A percentile compares a stretch with the other conserved stretches of the same genome.
phyloP scores from a whole-genome alignment of 2,888 invertebrate genomes.

The Drosophila falleni region DNA sequence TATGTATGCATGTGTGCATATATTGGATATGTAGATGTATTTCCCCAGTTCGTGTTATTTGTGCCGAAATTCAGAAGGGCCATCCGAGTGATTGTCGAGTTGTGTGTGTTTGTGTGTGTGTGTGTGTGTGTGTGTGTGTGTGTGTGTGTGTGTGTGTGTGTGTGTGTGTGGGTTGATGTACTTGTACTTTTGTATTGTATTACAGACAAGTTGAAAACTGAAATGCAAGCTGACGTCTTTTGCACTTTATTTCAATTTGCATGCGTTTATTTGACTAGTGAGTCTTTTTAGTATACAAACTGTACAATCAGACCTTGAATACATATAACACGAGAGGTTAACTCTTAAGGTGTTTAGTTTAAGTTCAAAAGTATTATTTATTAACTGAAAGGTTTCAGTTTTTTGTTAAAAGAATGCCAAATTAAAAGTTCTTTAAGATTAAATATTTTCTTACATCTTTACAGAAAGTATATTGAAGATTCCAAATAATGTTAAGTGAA shows the following conservation, averaged over 20 bases:
- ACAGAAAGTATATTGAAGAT: no score
- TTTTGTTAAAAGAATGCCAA: not conserved
- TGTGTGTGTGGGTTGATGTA: slow-evolving; percentile 6
- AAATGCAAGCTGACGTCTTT: slow-evolving; percentile 49
- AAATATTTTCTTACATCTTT: no score
- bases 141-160: slow-evolving; percentile 2
- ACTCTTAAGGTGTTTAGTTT: not conserved
- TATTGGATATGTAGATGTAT: slow-evolving; percentile 11
- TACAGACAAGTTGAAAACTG: slow-evolving; percentile 29
- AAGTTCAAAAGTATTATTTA: not conserved
- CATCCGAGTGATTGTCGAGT: slow-evolving; percentile 3
- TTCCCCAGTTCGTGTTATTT: slow-evolving; percentile 19
- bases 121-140: slow-evolving; percentile 4
- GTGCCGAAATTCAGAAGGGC: slow-evolving; percentile 12
- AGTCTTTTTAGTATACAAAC: slow-evolving; percentile 3
- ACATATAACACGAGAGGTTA: slow-evolving; percentile 5
- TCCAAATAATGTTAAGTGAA: no score
- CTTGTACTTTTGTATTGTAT: slow-evolving; percentile 30
- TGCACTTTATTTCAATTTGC: slow-evolving; percentile 58
- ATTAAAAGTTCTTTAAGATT: not conserved
- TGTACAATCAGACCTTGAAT: slow-evolving; percentile 11
- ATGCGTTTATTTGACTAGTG: slow-evolving; percentile 33
- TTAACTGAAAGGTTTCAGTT: not conserved
- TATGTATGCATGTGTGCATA: not conserved
- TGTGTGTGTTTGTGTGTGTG: not conserved